Base-by-base conservation (phyloP, 2,888 invertebrate genomes). In the Ferrisia virgata region DNA sequence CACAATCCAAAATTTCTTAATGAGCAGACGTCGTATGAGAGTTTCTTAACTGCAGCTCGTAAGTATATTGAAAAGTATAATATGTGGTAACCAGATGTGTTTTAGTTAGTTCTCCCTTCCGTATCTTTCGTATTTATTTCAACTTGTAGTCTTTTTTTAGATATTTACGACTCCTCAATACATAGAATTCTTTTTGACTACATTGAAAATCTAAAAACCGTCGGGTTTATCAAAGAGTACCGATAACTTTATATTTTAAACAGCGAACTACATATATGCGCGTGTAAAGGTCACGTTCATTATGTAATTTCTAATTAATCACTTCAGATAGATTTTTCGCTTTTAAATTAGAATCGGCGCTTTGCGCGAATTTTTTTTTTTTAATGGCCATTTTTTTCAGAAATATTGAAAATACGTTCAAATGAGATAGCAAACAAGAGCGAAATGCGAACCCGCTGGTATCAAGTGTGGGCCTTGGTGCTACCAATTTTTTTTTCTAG, bases 241-340 rank as follows among this genome's bases (percentile, higher is more conserved):
- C 33, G 72, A 76, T 76, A 76, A 76, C 18, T 76, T 76, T 76
- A 76, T 36, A 76, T 33, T 76, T 76, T 76, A 76, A 76, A 76
- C 18, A 25, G 22, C 18, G 18, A 15, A 36, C n/a, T 9, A n/a
- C 11, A n/a, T n/a, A n/a, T n/a, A 76, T 9, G 36, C 72, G 36
- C 72, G 36, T 76, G 36, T 76, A 76, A 76, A 76, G 72, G 72
- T 76, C 72, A 76, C 22, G 36, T 36, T 76, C 72, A 18, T 76
- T 76, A 69, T 31, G 15, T 69, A 36, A 33, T 76, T 36, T 76
- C 18, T 76, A 76, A 76, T 36, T 76, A 76, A 36, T 36, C 9
- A n/a, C 2, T 18, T n/a, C n/a, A 76, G 18, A 18, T 76, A 33
- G 33, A 18, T n/a, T 76, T 76, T 69, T 13, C 15, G 15, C 18